phyloP scores from a whole-genome alignment of 2,113 vertebrate species.

The Platysteira castanea region DNA sequence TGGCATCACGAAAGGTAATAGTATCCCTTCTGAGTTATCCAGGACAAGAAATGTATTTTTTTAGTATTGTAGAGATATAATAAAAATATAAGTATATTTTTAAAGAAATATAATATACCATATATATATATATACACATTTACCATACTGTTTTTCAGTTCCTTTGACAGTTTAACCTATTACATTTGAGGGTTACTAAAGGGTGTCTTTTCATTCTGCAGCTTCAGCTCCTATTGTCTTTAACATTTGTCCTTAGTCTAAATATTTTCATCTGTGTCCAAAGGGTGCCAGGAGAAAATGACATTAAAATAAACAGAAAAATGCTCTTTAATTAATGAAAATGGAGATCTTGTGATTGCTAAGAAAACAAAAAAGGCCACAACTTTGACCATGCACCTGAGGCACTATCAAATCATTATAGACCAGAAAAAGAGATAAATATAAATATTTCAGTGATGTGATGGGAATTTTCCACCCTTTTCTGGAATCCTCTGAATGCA shows the following conservation, averaged over 20 bases:
- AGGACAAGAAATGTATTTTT: background rate
- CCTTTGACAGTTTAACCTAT: background rate
- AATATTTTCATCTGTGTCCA: background rate
- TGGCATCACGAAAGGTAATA: background rate
- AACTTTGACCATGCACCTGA: background rate
- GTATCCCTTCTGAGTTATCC: background rate
- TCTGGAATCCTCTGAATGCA: background rate
- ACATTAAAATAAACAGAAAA: background rate
- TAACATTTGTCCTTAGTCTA: background rate
- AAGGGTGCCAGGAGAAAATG: background rate
- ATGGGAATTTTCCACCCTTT: background rate
- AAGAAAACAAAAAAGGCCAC: background rate
- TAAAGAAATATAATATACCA: background rate
- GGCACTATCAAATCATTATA: background rate
- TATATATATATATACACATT: accelerated
- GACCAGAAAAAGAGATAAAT: background rate
- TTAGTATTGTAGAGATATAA: background rate
- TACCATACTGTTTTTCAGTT: background rate
- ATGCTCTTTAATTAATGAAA: background rate
- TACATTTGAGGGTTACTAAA: background rate
- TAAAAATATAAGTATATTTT: background rate
- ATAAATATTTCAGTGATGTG: background rate
- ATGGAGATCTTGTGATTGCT: background rate
- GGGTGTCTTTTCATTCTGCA: background rate
- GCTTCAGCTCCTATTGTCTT: background rate